Evolutionary conservation across 2,797 vertebrate genomes (phyloP).

Genomic region (Staurois parvus): DNA sequence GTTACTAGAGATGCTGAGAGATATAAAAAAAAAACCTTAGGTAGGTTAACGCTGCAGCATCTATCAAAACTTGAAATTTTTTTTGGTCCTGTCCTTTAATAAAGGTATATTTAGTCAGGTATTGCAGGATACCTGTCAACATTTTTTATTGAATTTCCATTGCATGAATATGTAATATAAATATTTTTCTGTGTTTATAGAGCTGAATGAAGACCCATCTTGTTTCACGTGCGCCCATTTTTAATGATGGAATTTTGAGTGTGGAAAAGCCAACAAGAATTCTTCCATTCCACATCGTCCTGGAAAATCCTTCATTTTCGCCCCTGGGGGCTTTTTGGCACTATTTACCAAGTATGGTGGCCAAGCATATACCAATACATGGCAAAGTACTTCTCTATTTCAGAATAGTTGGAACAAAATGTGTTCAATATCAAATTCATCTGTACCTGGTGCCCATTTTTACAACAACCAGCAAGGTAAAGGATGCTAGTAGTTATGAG

Average conservation of each 20-base stretch:
- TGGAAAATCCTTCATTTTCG: conserved; percentile 4
- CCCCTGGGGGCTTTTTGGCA: background rate
- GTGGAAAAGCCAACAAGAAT: background rate
- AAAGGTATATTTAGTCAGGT: no score
- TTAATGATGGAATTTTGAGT: background rate
- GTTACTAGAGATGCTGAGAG: no score
- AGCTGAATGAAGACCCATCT: background rate
- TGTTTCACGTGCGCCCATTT: background rate
- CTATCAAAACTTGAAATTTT: no score
- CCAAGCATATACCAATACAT: background rate
- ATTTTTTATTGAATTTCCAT: no score
- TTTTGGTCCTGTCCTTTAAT: no score
- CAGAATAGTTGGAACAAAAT: background rate
- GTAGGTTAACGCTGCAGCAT: no score
- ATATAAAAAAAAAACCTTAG: no score
- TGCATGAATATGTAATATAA: no score
- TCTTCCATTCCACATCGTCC: background rate
- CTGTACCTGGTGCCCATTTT: background rate
- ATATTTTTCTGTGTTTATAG: no score
- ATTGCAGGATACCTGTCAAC: no score
- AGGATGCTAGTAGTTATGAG: no score
- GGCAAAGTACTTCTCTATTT: background rate
- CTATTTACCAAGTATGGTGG: background rate
- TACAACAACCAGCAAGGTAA: background rate
- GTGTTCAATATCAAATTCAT: background rate